phyloP scores from a whole-genome alignment of 2,113 vertebrate species.

The Urocitellus parryii region DNA sequence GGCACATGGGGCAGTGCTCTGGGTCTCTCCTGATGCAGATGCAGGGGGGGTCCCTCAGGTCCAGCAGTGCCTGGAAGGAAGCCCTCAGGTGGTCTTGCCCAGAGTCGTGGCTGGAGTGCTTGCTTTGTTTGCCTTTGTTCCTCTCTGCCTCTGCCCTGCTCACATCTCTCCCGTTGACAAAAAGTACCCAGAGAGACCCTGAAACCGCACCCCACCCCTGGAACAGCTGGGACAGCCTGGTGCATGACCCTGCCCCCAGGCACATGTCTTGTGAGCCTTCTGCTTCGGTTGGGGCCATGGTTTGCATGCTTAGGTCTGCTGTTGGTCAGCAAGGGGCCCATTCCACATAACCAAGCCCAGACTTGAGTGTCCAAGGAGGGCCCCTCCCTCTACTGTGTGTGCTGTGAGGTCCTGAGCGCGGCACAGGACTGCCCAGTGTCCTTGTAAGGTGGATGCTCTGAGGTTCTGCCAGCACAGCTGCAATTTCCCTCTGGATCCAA shows the following conservation, averaged over 20 bases:
- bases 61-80: no score
- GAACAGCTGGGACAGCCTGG: no score
- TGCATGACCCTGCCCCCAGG: no score
- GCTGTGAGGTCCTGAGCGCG: no score
- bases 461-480: neutral
- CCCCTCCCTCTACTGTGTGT: neutral
- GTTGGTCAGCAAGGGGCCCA: no score
- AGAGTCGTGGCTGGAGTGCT: neutral
- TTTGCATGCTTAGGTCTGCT: neutral
- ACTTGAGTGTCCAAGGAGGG: neutral
- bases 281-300: neutral
- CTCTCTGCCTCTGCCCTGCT: neutral
- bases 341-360: neutral
- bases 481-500: neutral
- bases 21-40: no score
- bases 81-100: neutral
- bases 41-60: neutral
- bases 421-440: neutral
- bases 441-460: neutral
- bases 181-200: neutral
- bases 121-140: neutral
- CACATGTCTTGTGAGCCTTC: neutral
- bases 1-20: neutral
- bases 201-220: accelerated
- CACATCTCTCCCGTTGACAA: neutral